These are phyloP conservation scores for Leptatherina wallacei DNA, from an alignment of 2,797 vertebrate species.

Conservation along the genomic window DNA sequence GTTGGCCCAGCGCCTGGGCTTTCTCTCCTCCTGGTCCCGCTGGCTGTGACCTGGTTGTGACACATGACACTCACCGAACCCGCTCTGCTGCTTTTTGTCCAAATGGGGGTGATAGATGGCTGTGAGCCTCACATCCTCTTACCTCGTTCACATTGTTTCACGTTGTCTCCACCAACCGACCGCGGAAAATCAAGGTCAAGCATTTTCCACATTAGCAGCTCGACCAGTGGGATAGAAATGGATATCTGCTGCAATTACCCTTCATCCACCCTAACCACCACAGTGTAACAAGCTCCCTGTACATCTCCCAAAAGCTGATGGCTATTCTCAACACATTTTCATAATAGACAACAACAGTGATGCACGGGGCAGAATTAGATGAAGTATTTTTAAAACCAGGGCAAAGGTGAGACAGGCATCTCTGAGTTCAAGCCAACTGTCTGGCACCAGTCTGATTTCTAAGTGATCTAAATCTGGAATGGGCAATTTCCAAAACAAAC, in stretches of 20 bases:
- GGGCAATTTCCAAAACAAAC: conserved; percentile 27
- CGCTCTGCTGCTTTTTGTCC: conserved; percentile 43
- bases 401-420: conserved; percentile 46
- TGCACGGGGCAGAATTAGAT: conserved; percentile 40
- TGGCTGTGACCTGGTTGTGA: conserved; percentile 52
- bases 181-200: conserved; percentile 77
- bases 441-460: conserved; percentile 47
- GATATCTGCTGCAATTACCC: conserved; percentile 69
- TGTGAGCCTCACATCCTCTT: conserved; percentile 18
- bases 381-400: conserved; percentile 47
- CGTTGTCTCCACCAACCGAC: conserved; percentile 56
- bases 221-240: conserved; percentile 70
- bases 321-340: conserved; percentile 60
- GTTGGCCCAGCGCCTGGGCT: conserved; percentile 28
- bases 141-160: conserved; percentile 44
- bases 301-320: conserved; percentile 46
- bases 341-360: conserved; percentile 48
- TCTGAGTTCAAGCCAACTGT: conserved; percentile 47
- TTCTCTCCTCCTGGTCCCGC: conserved; percentile 33
- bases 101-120: conserved; percentile 48
- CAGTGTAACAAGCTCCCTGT: conserved; percentile 38
- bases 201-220: conserved; percentile 80
- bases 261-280: conserved; percentile 21
- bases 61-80: conserved; percentile 31
- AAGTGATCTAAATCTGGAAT: conserved; percentile 15